Evolutionary conservation across 2,888 invertebrate genomes (phyloP), one percentile per base, ranked within the genome.

Genomic region (Amaurobius ferox): DNA sequence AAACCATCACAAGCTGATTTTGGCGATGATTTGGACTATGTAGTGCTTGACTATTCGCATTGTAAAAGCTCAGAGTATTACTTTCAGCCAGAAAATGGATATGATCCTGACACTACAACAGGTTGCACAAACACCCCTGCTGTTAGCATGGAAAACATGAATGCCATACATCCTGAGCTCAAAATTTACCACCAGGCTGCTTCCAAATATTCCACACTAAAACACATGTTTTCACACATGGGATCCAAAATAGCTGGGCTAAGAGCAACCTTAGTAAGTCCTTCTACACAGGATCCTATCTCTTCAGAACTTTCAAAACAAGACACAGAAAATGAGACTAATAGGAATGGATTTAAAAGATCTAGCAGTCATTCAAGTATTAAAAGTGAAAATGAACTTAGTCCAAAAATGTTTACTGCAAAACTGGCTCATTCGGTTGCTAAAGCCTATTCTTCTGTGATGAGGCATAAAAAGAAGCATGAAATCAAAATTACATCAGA

Each of bases 91-190:
- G 48, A 44, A n/a, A 87, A 88, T 62, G 88, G 88, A 16, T 81
- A 87, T 35, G 89, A 89, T 13, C 91, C 91, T 72, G 91, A 91
- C 74, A 90, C 90, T 78, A 90, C 90, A 30, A 91, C 91, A 11
- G 91, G 91, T 61, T 90, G 91, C 81, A 89, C 89, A 29, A 89
- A 89, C 28, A 91, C 91, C 78, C 91, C 91, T 1, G 90, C 91
- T 80, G 90, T 92, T 91, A 88, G 93, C 92, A 88, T 92, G 93
- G 88, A 93, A 66, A 89, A 89, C 64, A 86, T 89, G 39, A 83
- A 92, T 88, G 92, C 91, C 92, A 80, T 94, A 92, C 95, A 95
- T 90, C 96, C 96, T 0, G 95, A 95, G 90, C 95, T 96, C 90
- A 95, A 95, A 91, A 95, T 95, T 89, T 95, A 95, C 90, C 88